These are phyloP conservation scores for Euwallacea fornicatus DNA, from an alignment of 1,140 invertebrate genomes.

Conservation along the genomic window DNA sequence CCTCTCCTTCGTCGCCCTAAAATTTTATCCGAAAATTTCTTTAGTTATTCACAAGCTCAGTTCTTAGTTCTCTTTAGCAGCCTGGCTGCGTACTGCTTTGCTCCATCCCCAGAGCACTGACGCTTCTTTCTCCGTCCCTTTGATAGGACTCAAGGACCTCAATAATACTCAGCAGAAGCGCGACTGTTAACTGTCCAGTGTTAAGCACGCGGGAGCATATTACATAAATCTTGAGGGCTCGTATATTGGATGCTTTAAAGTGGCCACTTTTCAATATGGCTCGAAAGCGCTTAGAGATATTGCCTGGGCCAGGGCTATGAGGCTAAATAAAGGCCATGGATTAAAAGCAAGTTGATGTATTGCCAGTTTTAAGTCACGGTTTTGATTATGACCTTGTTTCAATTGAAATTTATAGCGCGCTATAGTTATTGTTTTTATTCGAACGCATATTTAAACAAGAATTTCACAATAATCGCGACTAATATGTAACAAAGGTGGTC, in stretches of 20 bases:
- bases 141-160: neutral
- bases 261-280: constrained; percentile 13
- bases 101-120: no score
- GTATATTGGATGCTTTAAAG: constrained; percentile 18
- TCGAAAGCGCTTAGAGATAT: constrained; percentile 9
- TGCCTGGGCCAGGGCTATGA: neutral
- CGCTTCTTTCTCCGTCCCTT: no score
- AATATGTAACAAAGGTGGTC: neutral
- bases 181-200: constrained; percentile 10
- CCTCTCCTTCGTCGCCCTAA: no score
- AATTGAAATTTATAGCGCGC: no score
- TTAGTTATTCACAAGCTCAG: no score
- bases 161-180: constrained; percentile 13
- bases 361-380: neutral
- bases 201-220: constrained; percentile 3
- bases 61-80: no score
- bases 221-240: constrained; percentile 13
- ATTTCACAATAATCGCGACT: neutral
- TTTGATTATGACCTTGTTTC: no score
- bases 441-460: neutral
- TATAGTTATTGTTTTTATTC: no score
- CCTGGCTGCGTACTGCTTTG: no score
- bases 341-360: constrained; percentile 9
- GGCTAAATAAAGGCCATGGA: constrained; percentile 7
- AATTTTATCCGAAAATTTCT: no score